Evolutionary conservation across 2,113 vertebrate genomes (phyloP).

Genomic region (Rissa tridactyla): DNA sequence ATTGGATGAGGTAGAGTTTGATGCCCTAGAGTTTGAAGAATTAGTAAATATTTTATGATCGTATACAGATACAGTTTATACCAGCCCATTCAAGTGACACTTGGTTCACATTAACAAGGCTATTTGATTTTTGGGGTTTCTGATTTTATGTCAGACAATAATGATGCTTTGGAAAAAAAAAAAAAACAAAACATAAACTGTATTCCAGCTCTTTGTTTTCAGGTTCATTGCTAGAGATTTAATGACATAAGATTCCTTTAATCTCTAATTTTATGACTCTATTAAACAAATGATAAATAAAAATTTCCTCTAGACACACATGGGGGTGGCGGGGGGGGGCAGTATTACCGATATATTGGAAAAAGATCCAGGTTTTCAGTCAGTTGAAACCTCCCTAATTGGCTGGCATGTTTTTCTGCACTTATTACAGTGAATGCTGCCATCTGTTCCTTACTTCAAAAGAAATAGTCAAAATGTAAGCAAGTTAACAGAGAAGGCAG

Average conservation of each 20-base stretch:
- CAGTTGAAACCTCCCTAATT: conserved; percentile 43
- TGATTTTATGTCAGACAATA: background rate
- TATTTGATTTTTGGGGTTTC: background rate
- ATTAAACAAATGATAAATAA: conserved; percentile 38
- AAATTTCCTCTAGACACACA: background rate
- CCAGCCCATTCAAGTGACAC: background rate
- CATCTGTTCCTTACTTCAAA: conserved; percentile 66
- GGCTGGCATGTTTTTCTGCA: conserved; percentile 46
- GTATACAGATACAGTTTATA: background rate
- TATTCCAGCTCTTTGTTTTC: background rate
- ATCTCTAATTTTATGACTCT: background rate
- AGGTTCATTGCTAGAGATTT: background rate
- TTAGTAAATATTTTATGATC: background rate
- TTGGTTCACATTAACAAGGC: background rate
- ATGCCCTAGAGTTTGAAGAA: background rate
- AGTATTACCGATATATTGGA: conserved; percentile 8
- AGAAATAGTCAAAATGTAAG: conserved; percentile 42
- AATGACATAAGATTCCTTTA: background rate
- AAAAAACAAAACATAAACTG: background rate
- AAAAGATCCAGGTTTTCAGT: conserved; percentile 35
- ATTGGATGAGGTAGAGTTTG: background rate
- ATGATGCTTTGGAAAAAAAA: background rate
- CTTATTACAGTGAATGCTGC: conserved; percentile 47
- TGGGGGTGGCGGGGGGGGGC: background rate
- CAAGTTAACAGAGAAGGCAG: conserved; percentile 20